Base-by-base conservation (phyloP, 2,888 invertebrate genomes). In the Phyto melanocephala region DNA sequence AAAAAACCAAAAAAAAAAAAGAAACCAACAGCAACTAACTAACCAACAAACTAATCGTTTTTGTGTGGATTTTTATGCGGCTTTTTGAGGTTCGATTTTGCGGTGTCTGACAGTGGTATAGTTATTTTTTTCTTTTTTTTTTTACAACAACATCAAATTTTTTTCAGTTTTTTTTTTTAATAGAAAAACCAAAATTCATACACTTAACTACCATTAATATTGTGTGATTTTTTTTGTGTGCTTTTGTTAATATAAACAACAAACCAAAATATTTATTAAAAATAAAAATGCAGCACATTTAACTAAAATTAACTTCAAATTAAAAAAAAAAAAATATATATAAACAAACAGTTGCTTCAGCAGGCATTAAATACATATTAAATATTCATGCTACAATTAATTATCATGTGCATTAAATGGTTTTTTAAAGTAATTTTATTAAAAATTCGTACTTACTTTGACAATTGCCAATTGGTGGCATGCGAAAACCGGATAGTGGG, bases 391-490 rank as follows among this genome's bases (percentile, higher is more conserved):
- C 33, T 28, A 45, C 15, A 58, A 50, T 50, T 67, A 50, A 65
- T 72, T 77, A 7, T 33, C 24, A 33, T 58, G 22, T 17, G 20
- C 52, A 17, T 37, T 37, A 24, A 28, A 24, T 20, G 7, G 4
- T 45, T 78, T 24, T 24, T 4, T 56, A 28, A 28, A 5, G 1
- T 28, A 35, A 6, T 22, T 65, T 22, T 60, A 33, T 15, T 65
- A 17, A 47, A 20, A 37, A 35, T 50, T 24, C 15, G 56, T 92
- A 96, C 96, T 96, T 92, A 97, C 96, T 97, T 92, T 96, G 96
- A 92, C 96, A 97, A 87, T 96, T 96, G 89, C 95, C 95, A 91
- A 96, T 96, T 86, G 96, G 96, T 84, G 96, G 96, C 95, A 96
- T 96, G 81, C 96, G 93, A 92, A 96, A 97, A 85, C 96, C 95